Evolutionary conservation across 2,888 invertebrate species (phyloP), one percentile per base, ranked within the genome.

Genomic region (Ptychoptera albimana): DNA sequence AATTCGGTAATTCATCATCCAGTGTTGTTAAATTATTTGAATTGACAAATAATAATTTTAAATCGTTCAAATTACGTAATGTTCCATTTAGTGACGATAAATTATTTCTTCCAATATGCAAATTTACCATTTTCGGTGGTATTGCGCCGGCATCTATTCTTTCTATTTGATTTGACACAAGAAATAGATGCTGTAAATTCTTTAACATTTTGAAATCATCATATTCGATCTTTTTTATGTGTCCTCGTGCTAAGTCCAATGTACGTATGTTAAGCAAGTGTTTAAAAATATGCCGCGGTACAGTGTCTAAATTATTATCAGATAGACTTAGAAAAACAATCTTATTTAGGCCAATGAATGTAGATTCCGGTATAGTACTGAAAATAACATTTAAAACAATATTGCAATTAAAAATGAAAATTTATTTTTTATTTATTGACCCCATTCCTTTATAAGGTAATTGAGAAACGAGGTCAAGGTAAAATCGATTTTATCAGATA

Each of bases 201-300:
- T 72, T 72, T 49, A 68, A 69, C 67, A 84, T 85, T 69, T 74
- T 75, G 52, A 93, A 79, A 57, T 84, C 85, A 43, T 79, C 75
- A 50, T 79, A 73, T 29, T 75, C 73, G 43, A 94, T 73, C 42
- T 76, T 73, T 47, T 73, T 74, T 52, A 94, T 80, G 52, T 75
- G 77, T 57, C 88, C 85, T 51, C 87, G 73, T 52, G 83, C 83
- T 46, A 94, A 68, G 63, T 89, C 87, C 48, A 93, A 68, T 1
- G 83, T 83, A 57, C 77, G 77, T 46, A 92, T 72, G 51, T 79
- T 75, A 1, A 85, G 81, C 64, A 88, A 71, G 56, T 82, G 79
- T 43, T 76, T 73, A 47, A 86, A 70, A 39, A 86, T 75, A 50
- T 82, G 77, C 40, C 77, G 73, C 5, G 89, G 89, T 63, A 89